Evolutionary conservation across 2,113 vertebrate species (phyloP).

Genomic region (Chunga burmeisteri): DNA sequence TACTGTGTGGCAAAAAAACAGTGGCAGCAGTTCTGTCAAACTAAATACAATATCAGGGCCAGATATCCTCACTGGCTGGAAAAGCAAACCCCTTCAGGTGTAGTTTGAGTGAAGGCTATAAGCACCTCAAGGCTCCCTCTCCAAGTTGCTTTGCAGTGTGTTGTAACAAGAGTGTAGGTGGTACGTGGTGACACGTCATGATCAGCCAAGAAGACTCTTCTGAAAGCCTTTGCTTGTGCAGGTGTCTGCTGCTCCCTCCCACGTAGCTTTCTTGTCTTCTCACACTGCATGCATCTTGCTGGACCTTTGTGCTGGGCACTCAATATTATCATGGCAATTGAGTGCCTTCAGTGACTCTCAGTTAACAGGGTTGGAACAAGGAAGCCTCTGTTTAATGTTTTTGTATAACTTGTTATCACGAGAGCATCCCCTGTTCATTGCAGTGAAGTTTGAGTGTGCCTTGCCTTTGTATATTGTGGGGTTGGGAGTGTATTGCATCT

Average conservation of each 20-base stretch:
- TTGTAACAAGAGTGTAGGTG: background rate
- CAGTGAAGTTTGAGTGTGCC: background rate
- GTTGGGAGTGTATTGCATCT: background rate
- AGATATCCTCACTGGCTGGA: background rate
- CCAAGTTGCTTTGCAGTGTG: background rate
- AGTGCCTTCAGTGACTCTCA: no score
- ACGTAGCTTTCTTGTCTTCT: no score
- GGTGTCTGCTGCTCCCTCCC: background rate
- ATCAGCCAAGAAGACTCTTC: background rate
- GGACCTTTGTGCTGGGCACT: background rate
- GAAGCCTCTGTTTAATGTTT: background rate
- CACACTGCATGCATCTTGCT: background rate
- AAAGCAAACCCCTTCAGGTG: background rate
- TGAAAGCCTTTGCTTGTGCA: background rate
- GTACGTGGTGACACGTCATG: background rate
- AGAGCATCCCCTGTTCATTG: background rate
- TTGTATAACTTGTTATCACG: background rate
- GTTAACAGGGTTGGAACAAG: background rate
- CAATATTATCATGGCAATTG: background rate
- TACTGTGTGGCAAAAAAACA: background rate
- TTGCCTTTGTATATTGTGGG: background rate
- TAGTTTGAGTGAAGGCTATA: background rate
- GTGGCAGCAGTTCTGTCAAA: background rate
- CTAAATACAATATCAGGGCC: background rate
- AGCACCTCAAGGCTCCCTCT: background rate